A percentile compares a stretch with the other conserved stretches of the same genome.
Evolutionary conservation across 2,797 vertebrate genomes (phyloP).

Genomic region (Acipenser ruthenus): DNA sequence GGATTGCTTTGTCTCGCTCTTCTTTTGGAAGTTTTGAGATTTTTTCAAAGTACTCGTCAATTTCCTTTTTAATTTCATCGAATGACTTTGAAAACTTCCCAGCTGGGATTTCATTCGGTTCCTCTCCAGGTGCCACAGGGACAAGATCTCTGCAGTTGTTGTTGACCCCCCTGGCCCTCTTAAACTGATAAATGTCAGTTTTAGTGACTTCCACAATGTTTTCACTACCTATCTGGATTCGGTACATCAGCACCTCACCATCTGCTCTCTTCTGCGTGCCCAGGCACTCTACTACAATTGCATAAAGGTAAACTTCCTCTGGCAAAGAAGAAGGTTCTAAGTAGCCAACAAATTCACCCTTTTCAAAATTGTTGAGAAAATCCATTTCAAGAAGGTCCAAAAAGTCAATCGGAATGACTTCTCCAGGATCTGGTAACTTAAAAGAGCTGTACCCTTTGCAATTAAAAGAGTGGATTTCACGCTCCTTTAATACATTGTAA

Average conservation of each 20-base stretch:
- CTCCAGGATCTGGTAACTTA: slow-evolving; percentile 27
- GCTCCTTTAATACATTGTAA: slow-evolving; percentile 23
- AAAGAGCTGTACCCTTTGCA: not conserved
- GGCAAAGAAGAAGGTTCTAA: slow-evolving; percentile 15
- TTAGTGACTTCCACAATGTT: slow-evolving; percentile 17
- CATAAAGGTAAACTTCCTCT: slow-evolving; percentile 22
- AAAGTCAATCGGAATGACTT: slow-evolving; percentile 30
- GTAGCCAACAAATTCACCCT: slow-evolving; percentile 32
- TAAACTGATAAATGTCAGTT: slow-evolving; percentile 35
- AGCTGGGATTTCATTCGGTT: not conserved
- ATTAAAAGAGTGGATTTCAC: slow-evolving; percentile 10
- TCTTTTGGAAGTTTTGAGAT: slow-evolving; percentile 24
- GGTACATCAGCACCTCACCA: slow-evolving; percentile 15
- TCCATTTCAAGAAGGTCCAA: slow-evolving; percentile 35
- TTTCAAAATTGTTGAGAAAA: slow-evolving; percentile 24
- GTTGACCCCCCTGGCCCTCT: slow-evolving; percentile 1
- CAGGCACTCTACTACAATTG: slow-evolving; percentile 25
- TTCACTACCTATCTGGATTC: slow-evolving; percentile 25
- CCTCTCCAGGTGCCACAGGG: not conserved
- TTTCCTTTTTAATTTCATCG: slow-evolving; percentile 26
- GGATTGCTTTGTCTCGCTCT: slow-evolving; percentile 26
- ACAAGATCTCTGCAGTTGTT: slow-evolving; percentile 8
- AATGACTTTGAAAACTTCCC: slow-evolving; percentile 17
- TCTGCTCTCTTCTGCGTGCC: not conserved
- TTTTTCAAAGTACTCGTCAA: slow-evolving; percentile 24